These are phyloP conservation scores for Caranx melampygus DNA, from an alignment of 2,113 vertebrate species.

Conservation along the genomic window DNA sequence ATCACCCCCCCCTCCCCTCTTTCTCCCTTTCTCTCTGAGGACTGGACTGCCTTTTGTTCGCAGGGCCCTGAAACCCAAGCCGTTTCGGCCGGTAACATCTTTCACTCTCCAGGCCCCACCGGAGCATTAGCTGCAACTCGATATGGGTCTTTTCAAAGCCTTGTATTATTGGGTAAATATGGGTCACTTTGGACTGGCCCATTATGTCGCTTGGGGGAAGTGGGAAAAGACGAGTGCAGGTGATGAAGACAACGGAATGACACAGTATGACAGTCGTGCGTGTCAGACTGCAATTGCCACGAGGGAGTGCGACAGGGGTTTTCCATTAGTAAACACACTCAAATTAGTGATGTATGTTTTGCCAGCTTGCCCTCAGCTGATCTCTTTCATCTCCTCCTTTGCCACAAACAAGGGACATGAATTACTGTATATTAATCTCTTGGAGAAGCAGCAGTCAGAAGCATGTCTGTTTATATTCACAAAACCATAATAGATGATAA, in stretches of 20 bases:
- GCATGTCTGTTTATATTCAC: slow-evolving; percentile 12
- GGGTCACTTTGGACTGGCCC: slow-evolving; percentile 81
- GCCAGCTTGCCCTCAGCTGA: slow-evolving; percentile 14
- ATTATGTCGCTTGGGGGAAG: slow-evolving; percentile 76
- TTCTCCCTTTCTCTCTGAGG: slow-evolving; percentile 61
- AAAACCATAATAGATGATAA: slow-evolving; percentile 17
- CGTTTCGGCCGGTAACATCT: slow-evolving; percentile 81
- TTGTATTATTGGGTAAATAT: slow-evolving; percentile 85
- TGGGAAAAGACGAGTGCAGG: slow-evolving; percentile 66
- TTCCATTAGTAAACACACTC: slow-evolving; percentile 38
- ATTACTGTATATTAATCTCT: not conserved
- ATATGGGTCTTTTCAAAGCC: slow-evolving; percentile 82
- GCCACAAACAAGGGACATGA: not conserved
- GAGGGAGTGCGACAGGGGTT: slow-evolving; percentile 44
- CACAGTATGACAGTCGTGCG: slow-evolving; percentile 59
- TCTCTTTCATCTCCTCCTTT: not conserved
- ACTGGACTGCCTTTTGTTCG: slow-evolving; percentile 82
- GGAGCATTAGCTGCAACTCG: slow-evolving; percentile 83
- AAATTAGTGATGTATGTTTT: slow-evolving; percentile 1
- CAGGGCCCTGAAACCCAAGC: slow-evolving; percentile 80
- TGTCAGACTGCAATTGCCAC: slow-evolving; percentile 51
- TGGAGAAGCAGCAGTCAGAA: slow-evolving; percentile 5
- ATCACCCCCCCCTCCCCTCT: not conserved
- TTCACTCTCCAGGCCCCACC: slow-evolving; percentile 82
- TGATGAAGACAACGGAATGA: slow-evolving; percentile 75